These are phyloP conservation scores for Cyrtodaria siliqua DNA, from an alignment of 2,888 invertebrate genomes.

Conservation along the genomic window DNA sequence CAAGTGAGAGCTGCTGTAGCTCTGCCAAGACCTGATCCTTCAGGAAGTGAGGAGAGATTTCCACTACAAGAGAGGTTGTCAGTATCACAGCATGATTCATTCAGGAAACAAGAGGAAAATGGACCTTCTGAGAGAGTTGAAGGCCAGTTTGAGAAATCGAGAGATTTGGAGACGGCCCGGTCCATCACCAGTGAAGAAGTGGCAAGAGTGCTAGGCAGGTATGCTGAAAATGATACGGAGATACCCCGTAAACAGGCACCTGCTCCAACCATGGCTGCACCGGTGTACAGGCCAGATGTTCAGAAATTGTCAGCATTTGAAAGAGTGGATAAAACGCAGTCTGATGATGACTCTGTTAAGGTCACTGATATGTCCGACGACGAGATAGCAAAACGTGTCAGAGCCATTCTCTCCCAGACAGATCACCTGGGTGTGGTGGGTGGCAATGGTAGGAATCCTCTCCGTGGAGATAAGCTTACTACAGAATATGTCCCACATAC, in stretches of 20 bases:
- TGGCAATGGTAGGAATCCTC: slow-evolving; percentile 4
- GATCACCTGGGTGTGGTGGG: slow-evolving; percentile 23
- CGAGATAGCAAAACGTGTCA: slow-evolving; percentile 52
- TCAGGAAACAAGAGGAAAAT: slow-evolving; percentile 20
- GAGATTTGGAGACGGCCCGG: slow-evolving; percentile 58
- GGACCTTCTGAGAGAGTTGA: slow-evolving; percentile 13
- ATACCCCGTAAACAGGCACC: slow-evolving; percentile 1
- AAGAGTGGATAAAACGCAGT: slow-evolving; percentile 16
- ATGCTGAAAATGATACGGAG: slow-evolving; percentile 37
- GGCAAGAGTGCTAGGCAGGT: slow-evolving; percentile 63
- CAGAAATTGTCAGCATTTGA: slow-evolving; percentile 49
- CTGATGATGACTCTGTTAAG: not conserved
- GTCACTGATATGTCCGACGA: slow-evolving; percentile 46
- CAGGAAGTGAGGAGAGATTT: slow-evolving; percentile 64
- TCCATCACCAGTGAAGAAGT: slow-evolving; percentile 71
- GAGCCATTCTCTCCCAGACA: slow-evolving; percentile 54
- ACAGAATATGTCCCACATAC: slow-evolving; percentile 47
- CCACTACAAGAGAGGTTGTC: slow-evolving; percentile 51
- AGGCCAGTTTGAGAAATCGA: slow-evolving; percentile 30
- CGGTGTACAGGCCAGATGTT: not conserved
- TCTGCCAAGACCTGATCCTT: slow-evolving; percentile 62
- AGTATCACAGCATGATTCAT: slow-evolving; percentile 46
- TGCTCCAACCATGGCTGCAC: not conserved
- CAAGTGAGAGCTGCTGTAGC: slow-evolving; percentile 57
- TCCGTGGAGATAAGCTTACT: not conserved